Percentiles rank a stretch among this genome's conserved stretches.
Evolutionary conservation across 2,113 vertebrate genomes (phyloP).

Genomic region (Thalassarche chlororhynchos): DNA sequence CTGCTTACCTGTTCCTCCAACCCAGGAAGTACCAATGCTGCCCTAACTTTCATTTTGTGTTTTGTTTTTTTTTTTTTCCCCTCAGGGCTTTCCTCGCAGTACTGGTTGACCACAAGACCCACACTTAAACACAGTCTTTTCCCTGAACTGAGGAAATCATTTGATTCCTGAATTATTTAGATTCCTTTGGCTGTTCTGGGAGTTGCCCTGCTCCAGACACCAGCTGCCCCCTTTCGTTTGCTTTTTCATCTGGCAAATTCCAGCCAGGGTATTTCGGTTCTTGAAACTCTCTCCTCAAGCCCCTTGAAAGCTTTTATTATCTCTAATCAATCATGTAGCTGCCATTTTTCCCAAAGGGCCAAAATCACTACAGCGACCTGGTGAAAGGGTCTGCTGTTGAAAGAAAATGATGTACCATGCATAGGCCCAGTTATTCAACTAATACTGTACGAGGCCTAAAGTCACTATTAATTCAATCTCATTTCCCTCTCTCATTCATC

Average conservation of each 20-base stretch:
- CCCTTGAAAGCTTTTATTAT: not conserved
- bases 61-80: no score
- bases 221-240: not conserved
- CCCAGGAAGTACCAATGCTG: not conserved
- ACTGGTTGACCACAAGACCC: not conserved
- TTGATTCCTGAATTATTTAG: not conserved
- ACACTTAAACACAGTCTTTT: not conserved
- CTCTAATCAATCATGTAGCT: not conserved
- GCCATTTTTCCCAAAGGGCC: not conserved
- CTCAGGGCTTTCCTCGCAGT: not conserved
- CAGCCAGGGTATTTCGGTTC: not conserved
- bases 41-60: not conserved
- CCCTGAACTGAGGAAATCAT: not conserved
- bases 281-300: not conserved
- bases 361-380: not conserved
- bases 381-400: not conserved
- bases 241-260: not conserved
- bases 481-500: not conserved
- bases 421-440: not conserved
- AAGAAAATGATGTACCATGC: not conserved
- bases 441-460: not conserved
- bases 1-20: not conserved
- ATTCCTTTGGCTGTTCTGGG: not conserved
- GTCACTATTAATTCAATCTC: not conserved
- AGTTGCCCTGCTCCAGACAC: not conserved